Evolutionary conservation across 2,797 vertebrate genomes (phyloP).

Genomic region (Octomys mimax): DNA sequence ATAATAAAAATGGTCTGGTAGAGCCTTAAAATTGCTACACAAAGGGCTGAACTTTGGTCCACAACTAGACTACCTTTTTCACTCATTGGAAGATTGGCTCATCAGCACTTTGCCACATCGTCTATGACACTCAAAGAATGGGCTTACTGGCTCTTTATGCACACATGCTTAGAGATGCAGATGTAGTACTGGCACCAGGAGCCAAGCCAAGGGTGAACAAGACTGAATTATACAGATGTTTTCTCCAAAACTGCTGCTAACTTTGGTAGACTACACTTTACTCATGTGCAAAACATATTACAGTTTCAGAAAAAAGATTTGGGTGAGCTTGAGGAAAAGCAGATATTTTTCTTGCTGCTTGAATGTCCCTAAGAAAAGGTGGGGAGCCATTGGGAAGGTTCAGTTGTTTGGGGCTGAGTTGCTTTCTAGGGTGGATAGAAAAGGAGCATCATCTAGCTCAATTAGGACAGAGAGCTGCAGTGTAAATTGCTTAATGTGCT

Average conservation of each 20-base stretch:
- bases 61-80: conserved; percentile 32
- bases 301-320: conserved; percentile 46
- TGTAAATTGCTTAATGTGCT: not conserved
- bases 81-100: conserved; percentile 23
- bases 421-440: not conserved
- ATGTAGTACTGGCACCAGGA: not conserved
- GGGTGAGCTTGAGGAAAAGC: not conserved
- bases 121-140: conserved; percentile 34
- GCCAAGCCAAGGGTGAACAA: not conserved
- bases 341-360: conserved; percentile 33
- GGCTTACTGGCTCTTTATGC: not conserved
- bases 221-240: not conserved
- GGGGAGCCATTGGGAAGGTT: not conserved
- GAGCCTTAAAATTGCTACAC: conserved; percentile 46
- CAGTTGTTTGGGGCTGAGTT: not conserved
- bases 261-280: conserved; percentile 17
- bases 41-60: conserved; percentile 43
- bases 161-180: not conserved
- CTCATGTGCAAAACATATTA: not conserved
- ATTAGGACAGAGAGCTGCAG: not conserved
- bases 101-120: conserved; percentile 32
- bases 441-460: not conserved
- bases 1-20: conserved; percentile 54
- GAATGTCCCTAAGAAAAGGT: not conserved
- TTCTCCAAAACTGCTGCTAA: not conserved